Evolutionary conservation across 2,888 invertebrate species (phyloP), one percentile per base, ranked within the genome.

Genomic region (Poecilus cupreus): DNA sequence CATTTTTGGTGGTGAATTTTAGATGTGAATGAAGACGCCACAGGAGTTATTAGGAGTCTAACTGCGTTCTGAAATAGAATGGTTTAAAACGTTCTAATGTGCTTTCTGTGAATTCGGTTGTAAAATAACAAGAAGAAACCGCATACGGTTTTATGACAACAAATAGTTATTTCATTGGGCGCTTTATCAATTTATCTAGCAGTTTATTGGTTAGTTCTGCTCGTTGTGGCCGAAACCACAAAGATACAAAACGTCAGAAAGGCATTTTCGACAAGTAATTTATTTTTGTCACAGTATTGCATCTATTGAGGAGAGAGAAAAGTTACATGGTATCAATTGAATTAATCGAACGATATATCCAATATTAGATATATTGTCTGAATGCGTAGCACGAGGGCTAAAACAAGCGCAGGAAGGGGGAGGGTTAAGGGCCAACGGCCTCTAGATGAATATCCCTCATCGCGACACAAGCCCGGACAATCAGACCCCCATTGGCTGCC

Each of bases 331-430:
- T 85, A 85, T 86, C 85, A 85, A 85, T 84, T 83, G 85, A 85
- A 85, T 85, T 84, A 85, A 85, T 85, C 85, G 84, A 78, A 82
- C 82, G 82, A 85, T 85, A 85, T 85, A 85, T 84, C 85, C 84
- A 83, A 85, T 85, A 83, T 84, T 83, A 85, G 84, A 85, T 85
- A 85, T 85, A 84, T 84, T 83, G 85, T 83, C 83, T 74, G 82
- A 80, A 60, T 60, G 39, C 49, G 43, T 51, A 26, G 68, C 22
- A 46, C 43, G 37, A 64, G 64, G 64, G 64, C 64, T 72, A 68
- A 39, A 68, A 22, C 60, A 57, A 43, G 22, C 18, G 18, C 43
- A 13, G 57, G 18, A 46, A 13, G 57, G 39, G 60, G 37, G 39
- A 68, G 22, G 68, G 54, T 32, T 80, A 83, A 79, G 82, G 82